Conservation (phyloP, 2,113 vertebrate species). For the Callipepla squamata region DNA sequence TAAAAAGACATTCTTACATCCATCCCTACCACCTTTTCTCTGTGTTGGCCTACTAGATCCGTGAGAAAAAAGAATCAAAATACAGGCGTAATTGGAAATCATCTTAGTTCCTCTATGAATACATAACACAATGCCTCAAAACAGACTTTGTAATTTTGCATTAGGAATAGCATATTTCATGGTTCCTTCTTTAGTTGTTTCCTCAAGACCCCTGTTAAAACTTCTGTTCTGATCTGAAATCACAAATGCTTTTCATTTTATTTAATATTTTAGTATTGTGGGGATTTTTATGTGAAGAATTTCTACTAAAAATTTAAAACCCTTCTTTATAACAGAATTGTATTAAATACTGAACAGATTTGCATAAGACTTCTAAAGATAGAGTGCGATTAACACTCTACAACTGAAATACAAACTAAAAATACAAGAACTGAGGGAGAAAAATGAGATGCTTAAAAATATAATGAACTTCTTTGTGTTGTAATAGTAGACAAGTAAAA, state of each 20-base stretch:
- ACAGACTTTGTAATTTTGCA: background rate
- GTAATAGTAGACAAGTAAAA: background rate
- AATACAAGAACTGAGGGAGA: background rate
- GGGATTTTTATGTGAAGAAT: conserved; percentile 24
- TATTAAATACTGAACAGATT: conserved; percentile 33
- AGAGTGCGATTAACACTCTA: background rate
- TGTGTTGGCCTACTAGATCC: background rate
- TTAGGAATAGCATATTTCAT: background rate
- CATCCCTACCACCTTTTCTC: background rate
- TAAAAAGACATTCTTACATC: background rate
- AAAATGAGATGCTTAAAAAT: conserved; percentile 40
- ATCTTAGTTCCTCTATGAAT: background rate
- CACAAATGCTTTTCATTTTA: background rate
- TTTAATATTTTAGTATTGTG: conserved; percentile 2
- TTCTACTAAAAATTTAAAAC: conserved; percentile 23
- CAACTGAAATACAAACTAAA: background rate
- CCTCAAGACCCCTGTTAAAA: conserved; percentile 14
- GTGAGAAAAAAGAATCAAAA: background rate
- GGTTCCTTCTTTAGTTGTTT: conserved; percentile 7
- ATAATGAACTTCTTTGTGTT: background rate
- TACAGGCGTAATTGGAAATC: background rate
- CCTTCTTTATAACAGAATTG: background rate
- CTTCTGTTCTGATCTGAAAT: conserved; percentile 1
- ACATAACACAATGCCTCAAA: background rate
- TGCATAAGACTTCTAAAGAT: conserved; percentile 22